phyloP scores from a whole-genome alignment of 2,888 invertebrate species.

The Neria commutata region DNA sequence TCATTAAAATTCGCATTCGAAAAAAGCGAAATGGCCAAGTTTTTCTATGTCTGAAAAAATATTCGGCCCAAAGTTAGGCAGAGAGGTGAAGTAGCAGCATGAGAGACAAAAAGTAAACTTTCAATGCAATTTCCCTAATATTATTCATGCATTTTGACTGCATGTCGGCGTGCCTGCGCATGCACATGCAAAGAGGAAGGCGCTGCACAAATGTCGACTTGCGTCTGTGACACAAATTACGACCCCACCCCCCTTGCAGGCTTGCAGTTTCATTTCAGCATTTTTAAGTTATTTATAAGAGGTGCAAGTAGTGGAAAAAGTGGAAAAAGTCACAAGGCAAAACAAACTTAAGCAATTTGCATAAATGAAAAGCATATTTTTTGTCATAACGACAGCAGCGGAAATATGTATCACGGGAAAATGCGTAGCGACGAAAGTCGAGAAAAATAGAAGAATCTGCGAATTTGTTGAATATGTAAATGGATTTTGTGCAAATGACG shows the following conservation, averaged over 20 bases:
- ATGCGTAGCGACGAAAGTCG: no score
- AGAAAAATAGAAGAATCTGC: background rate
- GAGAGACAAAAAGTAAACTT: background rate
- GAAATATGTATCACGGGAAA: no score
- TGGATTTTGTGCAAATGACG: no score
- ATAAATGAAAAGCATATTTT: background rate
- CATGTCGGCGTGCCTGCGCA: no score
- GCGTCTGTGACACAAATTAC: no score
- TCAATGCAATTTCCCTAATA: background rate
- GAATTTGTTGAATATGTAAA: background rate
- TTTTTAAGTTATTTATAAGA: background rate
- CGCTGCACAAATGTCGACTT: background rate
- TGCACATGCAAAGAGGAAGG: background rate
- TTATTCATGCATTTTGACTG: constrained; percentile 2
- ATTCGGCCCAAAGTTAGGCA: background rate
- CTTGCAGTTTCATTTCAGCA: background rate
- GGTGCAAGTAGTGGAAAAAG: no score
- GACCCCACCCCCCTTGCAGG: no score
- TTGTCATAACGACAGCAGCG: no score
- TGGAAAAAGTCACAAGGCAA: background rate
- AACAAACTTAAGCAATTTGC: background rate
- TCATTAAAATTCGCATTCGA: constrained; percentile 48
- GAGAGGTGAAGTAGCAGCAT: background rate
- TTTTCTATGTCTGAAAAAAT: constrained; percentile 21
- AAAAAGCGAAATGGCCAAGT: constrained; percentile 49